Conservation (phyloP, 1,140 invertebrate species). For the Temnothorax curvispinosus region DNA sequence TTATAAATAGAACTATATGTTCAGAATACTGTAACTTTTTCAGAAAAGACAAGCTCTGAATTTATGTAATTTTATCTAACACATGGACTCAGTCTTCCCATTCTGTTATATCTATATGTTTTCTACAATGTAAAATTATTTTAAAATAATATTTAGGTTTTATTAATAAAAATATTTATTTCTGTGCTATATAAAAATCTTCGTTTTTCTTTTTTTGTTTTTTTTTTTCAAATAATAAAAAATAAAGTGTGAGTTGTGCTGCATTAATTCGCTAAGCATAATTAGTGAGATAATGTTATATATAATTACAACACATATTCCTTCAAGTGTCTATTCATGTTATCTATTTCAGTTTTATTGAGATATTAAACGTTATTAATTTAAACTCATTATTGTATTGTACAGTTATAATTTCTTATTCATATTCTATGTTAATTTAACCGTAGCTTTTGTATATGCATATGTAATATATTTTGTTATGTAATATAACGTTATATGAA, state of each 20-base stretch:
- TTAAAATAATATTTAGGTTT: not conserved
- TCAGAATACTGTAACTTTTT: not conserved
- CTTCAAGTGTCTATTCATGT: not conserved
- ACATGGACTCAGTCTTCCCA: not conserved
- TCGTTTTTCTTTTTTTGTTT: not conserved
- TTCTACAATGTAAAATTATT: not conserved
- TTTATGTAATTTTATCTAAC: conserved; percentile 16
- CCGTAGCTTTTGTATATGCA: not conserved
- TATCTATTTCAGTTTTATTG: conserved; percentile 9
- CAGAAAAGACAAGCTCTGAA: conserved; percentile 6
- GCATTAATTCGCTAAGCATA: conserved; percentile 18
- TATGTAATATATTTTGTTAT: conserved; percentile 47
- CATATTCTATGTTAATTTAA: conserved; percentile 25
- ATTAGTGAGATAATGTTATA: not conserved
- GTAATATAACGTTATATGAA: conserved; percentile 17
- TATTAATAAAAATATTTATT: not conserved
- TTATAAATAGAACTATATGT: not conserved
- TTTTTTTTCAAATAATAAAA: not conserved
- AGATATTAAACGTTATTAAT: conserved; percentile 1
- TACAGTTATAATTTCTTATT: conserved; percentile 7
- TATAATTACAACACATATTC: not conserved
- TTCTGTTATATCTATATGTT: not conserved
- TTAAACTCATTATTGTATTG: conserved; percentile 16
- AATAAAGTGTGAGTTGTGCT: not conserved
- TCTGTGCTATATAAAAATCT: not conserved